phyloP scores from a whole-genome alignment of 2,888 invertebrate species.

The Bombylius discolor region DNA sequence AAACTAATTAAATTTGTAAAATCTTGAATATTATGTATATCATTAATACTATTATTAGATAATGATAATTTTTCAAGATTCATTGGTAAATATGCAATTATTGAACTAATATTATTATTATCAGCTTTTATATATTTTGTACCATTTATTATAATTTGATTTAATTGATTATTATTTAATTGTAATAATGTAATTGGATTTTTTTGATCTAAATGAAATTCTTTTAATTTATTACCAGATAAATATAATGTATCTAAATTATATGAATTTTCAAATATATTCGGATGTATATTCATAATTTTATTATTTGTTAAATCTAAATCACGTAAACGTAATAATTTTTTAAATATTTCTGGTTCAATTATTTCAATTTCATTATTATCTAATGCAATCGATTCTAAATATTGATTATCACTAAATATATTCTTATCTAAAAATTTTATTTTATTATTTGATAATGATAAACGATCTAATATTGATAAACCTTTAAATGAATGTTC shows the following conservation, averaged over 20 bases:
- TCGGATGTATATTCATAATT: slow-evolving; percentile 24
- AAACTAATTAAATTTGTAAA: slow-evolving; percentile 24
- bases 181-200: slow-evolving; percentile 25
- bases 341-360: slow-evolving; percentile 27
- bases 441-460: slow-evolving; percentile 27
- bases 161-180: slow-evolving; percentile 27
- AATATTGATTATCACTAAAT: slow-evolving; percentile 27
- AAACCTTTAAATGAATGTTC: slow-evolving; percentile 30
- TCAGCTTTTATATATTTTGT: slow-evolving; percentile 28
- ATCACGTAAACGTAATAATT: slow-evolving; percentile 28
- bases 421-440: slow-evolving; percentile 24
- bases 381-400: slow-evolving; percentile 27
- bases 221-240: slow-evolving; percentile 21
- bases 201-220: slow-evolving; percentile 25
- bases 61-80: slow-evolving; percentile 27
- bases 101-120: slow-evolving; percentile 26
- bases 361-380: slow-evolving; percentile 26
- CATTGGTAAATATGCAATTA: slow-evolving; percentile 21
- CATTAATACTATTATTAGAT: slow-evolving; percentile 23
- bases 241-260: slow-evolving; percentile 25
- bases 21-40: slow-evolving; percentile 27
- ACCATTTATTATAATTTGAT: slow-evolving; percentile 24
- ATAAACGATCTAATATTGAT: slow-evolving; percentile 25
- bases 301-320: slow-evolving; percentile 29
- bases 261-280: slow-evolving; percentile 27